These are phyloP conservation scores for Glaucopsyche alexis DNA, from an alignment of 2,888 invertebrate species.

Conservation along the genomic window DNA sequence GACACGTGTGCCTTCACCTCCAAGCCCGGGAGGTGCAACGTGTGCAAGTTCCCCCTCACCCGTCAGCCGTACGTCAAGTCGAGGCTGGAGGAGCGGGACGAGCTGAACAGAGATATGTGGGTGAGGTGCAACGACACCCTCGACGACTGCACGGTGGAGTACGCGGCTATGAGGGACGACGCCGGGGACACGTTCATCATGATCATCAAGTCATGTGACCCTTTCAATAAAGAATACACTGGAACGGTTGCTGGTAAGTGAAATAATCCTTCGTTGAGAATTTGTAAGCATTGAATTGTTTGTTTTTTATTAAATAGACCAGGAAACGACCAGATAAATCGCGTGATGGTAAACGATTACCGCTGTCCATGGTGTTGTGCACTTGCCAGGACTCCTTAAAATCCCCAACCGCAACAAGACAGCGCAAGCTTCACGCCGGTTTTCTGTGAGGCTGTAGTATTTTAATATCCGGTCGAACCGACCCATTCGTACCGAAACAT, in stretches of 20 bases:
- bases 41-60: slow-evolving; percentile 40
- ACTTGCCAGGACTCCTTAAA: no score
- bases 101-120: slow-evolving; percentile 51
- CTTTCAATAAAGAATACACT: slow-evolving; percentile 37
- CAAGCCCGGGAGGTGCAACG: slow-evolving; percentile 43
- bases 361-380: no score
- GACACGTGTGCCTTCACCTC: slow-evolving; percentile 52
- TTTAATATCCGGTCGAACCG: no score
- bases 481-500: no score
- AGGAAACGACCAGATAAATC: no score
- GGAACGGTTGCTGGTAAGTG: slow-evolving; percentile 38
- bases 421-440: no score
- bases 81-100: slow-evolving; percentile 43
- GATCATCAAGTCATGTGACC: slow-evolving; percentile 51
- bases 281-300: no score
- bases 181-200: slow-evolving; percentile 48
- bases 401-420: no score
- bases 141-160: slow-evolving; percentile 49
- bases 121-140: slow-evolving; percentile 52
- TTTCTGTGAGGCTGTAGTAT: no score
- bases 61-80: slow-evolving; percentile 47
- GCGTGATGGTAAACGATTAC: no score
- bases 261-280: no score
- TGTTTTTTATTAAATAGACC: no score
- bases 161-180: slow-evolving; percentile 50